These are phyloP conservation scores for Cuniculus paca DNA, from an alignment of 2,797 vertebrate species.

Conservation along the genomic window DNA sequence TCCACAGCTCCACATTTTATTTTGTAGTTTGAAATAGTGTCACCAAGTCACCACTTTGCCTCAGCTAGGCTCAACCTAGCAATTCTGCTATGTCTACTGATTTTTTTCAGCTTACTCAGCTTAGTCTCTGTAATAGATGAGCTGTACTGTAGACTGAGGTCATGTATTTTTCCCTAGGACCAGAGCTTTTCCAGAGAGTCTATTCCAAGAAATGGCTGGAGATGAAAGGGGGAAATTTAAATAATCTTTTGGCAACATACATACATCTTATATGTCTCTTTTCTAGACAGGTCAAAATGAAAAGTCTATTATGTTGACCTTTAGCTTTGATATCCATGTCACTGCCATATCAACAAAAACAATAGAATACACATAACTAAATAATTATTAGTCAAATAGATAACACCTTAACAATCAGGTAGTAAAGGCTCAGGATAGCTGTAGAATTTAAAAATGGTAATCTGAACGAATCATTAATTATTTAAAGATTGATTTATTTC, in stretches of 20 bases:
- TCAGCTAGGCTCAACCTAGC: neutral
- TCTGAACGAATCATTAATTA: neutral
- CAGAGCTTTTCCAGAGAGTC: neutral
- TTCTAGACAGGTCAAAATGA: neutral
- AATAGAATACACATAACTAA: neutral
- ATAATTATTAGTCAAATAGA: neutral
- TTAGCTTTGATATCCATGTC: neutral
- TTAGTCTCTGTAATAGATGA: neutral
- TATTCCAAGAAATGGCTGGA: neutral
- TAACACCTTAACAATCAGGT: neutral
- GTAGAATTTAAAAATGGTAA: neutral
- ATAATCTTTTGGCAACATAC: neutral
- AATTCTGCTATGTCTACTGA: neutral
- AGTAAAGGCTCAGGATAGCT: neutral
- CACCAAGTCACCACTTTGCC: neutral
- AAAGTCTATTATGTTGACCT: neutral
- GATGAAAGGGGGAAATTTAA: neutral
- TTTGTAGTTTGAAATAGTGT: neutral
- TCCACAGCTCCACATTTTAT: neutral
- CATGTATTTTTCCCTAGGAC: neutral
- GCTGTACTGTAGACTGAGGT: neutral
- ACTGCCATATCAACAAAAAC: neutral
- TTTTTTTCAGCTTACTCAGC: neutral
- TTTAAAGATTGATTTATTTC: neutral
- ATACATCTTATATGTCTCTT: neutral